A percentile compares a stretch with the other conserved stretches of the same genome.
phyloP scores from a whole-genome alignment of 2,888 invertebrate genomes.

The Campopleginae sp. region DNA sequence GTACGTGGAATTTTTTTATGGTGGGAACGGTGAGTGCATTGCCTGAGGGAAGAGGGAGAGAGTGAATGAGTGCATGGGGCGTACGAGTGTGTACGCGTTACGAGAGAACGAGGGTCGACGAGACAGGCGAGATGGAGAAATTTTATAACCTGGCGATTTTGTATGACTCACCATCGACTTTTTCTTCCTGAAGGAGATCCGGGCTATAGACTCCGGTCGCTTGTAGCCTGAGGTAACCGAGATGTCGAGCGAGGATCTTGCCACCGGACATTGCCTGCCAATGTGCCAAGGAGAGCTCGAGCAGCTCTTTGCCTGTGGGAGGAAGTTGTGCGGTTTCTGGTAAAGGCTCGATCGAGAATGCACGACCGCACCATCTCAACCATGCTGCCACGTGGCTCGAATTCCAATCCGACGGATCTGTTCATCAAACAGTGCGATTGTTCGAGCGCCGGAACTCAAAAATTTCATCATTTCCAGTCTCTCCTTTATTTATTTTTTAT shows the following conservation, averaged over 20 bases:
- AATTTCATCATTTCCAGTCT: not conserved
- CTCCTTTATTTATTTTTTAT: not conserved
- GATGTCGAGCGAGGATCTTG: constrained; percentile 87
- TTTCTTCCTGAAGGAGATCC: constrained; percentile 84
- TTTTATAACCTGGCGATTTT: constrained; percentile 30
- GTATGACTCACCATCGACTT: constrained; percentile 78
- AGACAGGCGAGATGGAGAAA: constrained; percentile 25
- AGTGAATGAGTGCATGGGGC: constrained; percentile 29
- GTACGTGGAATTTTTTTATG: constrained; percentile 53
- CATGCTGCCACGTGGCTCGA: constrained; percentile 86
- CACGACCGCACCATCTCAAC: constrained; percentile 87
- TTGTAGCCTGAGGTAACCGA: constrained; percentile 86
- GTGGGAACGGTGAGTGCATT: constrained; percentile 51
- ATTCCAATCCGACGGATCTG: constrained; percentile 89
- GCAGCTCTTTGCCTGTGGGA: constrained; percentile 86
- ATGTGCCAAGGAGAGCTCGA: constrained; percentile 87
- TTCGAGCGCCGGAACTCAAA: not conserved
- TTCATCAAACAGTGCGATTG: not conserved
- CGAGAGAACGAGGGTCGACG: constrained; percentile 38
- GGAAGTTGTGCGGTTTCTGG: constrained; percentile 86
- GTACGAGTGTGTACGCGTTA: constrained; percentile 54
- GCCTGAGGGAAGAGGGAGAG: constrained; percentile 9
- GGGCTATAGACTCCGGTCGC: constrained; percentile 87
- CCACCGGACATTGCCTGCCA: constrained; percentile 86
- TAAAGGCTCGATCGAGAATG: constrained; percentile 86